phyloP scores from a whole-genome alignment of 1,140 invertebrate genomes.

The Globodera rostochiensis region DNA sequence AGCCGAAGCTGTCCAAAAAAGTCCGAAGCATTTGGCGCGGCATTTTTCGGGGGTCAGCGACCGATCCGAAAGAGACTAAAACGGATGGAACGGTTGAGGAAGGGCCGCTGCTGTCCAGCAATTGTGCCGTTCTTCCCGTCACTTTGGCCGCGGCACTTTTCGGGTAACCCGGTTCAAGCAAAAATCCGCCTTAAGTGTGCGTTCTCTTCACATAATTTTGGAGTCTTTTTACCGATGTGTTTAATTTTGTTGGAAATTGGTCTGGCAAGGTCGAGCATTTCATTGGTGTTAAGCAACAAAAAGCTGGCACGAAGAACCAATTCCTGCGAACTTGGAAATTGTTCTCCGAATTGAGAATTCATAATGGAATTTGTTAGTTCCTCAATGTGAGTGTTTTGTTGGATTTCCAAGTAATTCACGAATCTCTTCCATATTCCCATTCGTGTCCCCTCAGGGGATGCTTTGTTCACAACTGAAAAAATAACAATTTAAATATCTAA shows the following conservation, averaged over 20 bases:
- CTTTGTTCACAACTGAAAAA: constrained; percentile 15
- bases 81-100: constrained; percentile 17
- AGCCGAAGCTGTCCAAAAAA: constrained; percentile 43
- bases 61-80: constrained; percentile 51
- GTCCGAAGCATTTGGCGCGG: constrained; percentile 35
- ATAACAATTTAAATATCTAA: neutral
- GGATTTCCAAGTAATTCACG: neutral
- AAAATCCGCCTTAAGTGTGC: neutral
- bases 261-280: constrained; percentile 40
- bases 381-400: neutral
- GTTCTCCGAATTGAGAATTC: constrained; percentile 25
- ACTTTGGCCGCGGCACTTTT: constrained; percentile 9
- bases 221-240: constrained; percentile 34
- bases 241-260: constrained; percentile 42
- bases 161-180: constrained; percentile 1
- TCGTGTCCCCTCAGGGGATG: constrained; percentile 8
- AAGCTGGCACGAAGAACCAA: constrained; percentile 27
- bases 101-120: neutral
- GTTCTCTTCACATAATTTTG: neutral
- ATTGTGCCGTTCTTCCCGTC: neutral
- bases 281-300: constrained; percentile 45
- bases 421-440: constrained; percentile 14
- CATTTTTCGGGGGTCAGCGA: constrained; percentile 46
- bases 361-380: neutral
- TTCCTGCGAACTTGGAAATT: constrained; percentile 33